Evolutionary conservation across 2,888 invertebrate genomes (phyloP).

Genomic region (Scrobipalpa costella): DNA sequence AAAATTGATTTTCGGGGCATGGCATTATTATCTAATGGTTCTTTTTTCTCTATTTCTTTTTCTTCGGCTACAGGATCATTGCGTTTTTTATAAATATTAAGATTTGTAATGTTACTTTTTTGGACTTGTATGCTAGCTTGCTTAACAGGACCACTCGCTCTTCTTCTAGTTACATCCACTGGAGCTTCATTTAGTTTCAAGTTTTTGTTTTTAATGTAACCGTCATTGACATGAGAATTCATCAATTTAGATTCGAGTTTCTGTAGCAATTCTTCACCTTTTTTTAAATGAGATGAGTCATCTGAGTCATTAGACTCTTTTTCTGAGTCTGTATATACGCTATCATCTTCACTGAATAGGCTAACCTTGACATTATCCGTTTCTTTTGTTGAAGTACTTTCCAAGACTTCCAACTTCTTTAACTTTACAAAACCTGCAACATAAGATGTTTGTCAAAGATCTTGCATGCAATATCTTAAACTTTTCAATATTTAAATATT

Average conservation of each 20-base stretch:
- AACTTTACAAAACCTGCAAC: slow-evolving; percentile 82
- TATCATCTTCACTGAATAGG: slow-evolving; percentile 57
- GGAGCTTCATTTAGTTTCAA: slow-evolving; percentile 39
- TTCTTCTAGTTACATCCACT: slow-evolving; percentile 44
- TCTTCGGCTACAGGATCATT: slow-evolving; percentile 49
- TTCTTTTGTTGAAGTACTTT: slow-evolving; percentile 65
- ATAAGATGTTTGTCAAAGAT: slow-evolving; percentile 18
- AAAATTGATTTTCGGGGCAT: slow-evolving; percentile 67
- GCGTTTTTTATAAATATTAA: slow-evolving; percentile 44
- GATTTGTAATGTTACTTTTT: slow-evolving; percentile 54
- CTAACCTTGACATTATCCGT: slow-evolving; percentile 39
- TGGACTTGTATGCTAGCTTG: slow-evolving; percentile 51
- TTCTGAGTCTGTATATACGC: slow-evolving; percentile 71
- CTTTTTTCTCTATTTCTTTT: slow-evolving; percentile 39
- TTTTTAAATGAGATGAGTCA: slow-evolving; percentile 51
- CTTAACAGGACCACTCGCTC: slow-evolving; percentile 60
- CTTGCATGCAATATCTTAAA: neutral
- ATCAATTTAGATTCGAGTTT: slow-evolving; percentile 53
- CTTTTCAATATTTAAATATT: neutral
- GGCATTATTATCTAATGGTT: slow-evolving; percentile 37
- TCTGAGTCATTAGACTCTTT: slow-evolving; percentile 70
- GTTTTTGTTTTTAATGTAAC: slow-evolving; percentile 32
- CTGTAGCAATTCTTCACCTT: slow-evolving; percentile 52
- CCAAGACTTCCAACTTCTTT: slow-evolving; percentile 75
- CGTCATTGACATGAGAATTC: slow-evolving; percentile 32